Base-by-base conservation (phyloP, 2,797 vertebrate genomes). In the Lagorchestes hirsutus region DNA sequence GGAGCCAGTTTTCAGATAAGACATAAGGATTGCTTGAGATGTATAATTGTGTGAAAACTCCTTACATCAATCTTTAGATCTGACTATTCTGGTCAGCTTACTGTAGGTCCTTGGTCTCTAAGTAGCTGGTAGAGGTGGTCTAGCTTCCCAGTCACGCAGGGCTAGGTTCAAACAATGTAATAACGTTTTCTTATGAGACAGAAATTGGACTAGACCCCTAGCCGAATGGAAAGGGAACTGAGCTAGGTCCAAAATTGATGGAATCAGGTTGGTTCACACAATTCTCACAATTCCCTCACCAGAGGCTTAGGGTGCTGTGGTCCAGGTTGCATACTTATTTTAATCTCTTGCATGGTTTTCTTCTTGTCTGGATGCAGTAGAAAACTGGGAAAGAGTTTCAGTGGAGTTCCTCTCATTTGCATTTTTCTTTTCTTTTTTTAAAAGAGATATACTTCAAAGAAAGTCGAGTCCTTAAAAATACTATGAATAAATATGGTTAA, bases 391-490 rank as follows among this genome's bases (percentile, higher is more conserved):
- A 27, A 40, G 62, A 74, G 14, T 87, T 50, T 46, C 74, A 27
- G 28, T 87, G 74, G 40, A 87, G 74, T 50, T 50, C 8, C 24
- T 46, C 40, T 87, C 22, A 2, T 87, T 87, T 87, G 40, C 22
- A 87, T 87, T 87, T 50, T 87, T 46, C 74, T 46, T 74, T 57
- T 57, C 57, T 28, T 82, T 82, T 82, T 22, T 27, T 87, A 46
- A 46, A 87, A 87, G 74, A 46, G 40, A 87, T 52, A 34, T 87
- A 22, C 90, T 90, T 90, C 54, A 90, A 90, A 3, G 90, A 55
- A 92, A 52, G 46, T 6, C 0, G 67, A 95, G 91, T 93, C 93
- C 46, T 54, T 74, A 95, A 97, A 97, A 96, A 95, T 55, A 90
- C 52, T 22, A 67, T 3, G 55, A 92, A 55, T 93, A 82, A 92